phyloP scores from a whole-genome alignment of 2,888 invertebrate species.

The Leucophora obtusa region DNA sequence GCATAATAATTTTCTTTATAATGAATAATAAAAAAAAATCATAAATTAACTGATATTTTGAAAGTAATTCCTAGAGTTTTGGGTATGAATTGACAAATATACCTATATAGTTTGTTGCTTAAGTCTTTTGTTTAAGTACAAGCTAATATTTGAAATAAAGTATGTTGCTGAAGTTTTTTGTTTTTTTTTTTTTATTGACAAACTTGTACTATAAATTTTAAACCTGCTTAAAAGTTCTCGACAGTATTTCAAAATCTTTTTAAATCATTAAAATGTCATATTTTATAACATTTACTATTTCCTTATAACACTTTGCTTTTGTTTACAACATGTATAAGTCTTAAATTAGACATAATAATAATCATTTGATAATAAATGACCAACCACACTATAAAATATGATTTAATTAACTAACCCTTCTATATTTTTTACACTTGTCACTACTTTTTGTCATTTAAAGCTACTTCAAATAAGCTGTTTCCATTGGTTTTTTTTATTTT shows the following conservation, averaged over 20 bases:
- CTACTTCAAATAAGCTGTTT: not conserved
- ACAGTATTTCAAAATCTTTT: too few species aligned
- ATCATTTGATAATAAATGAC: not conserved
- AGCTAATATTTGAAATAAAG: not conserved
- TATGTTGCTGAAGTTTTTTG: not conserved
- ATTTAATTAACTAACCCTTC: not conserved
- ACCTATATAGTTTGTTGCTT: not conserved
- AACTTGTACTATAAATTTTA: too few species aligned
- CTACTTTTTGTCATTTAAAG: not conserved
- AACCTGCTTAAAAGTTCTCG: too few species aligned
- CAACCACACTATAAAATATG: not conserved
- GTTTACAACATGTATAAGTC: too few species aligned
- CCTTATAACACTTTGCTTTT: too few species aligned
- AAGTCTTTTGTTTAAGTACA: not conserved
- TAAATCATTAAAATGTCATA: too few species aligned
- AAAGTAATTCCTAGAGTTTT: not conserved
- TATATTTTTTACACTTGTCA: not conserved
- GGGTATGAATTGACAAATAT: not conserved
- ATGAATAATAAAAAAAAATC: not conserved
- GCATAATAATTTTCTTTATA: constrained; percentile 1
- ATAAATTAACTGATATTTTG: not conserved
- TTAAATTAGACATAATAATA: too few species aligned
- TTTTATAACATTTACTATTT: too few species aligned
- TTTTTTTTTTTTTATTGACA: not conserved
- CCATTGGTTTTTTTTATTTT: too few species aligned